A percentile compares a stretch with the other conserved stretches of the same genome.
Conservation (phyloP, 2,113 vertebrate genomes). For the Antigone vipio region DNA sequence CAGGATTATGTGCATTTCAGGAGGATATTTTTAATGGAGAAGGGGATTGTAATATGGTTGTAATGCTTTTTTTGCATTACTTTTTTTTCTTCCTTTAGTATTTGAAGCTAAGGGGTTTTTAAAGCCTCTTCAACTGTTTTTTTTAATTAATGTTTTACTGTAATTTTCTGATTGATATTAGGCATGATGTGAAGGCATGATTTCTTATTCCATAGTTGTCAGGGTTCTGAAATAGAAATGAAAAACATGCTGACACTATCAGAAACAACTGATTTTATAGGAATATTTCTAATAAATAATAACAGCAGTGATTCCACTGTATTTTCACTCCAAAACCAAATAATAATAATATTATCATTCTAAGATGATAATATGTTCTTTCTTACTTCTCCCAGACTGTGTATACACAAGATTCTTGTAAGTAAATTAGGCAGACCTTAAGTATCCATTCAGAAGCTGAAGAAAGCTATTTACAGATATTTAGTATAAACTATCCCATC, state of each 20-base stretch:
- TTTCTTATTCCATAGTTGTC: not conserved
- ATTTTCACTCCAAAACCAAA: not conserved
- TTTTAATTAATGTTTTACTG: not conserved
- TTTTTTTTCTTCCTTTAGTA: not conserved
- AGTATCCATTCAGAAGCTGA: not conserved
- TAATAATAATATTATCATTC: too few relatives aligned
- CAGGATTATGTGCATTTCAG: not conserved
- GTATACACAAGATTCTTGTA: not conserved
- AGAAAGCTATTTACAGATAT: not conserved
- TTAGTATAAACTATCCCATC: not conserved
- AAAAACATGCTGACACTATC: not conserved
- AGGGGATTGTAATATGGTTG: not conserved
- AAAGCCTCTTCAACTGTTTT: not conserved
- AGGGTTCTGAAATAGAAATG: not conserved
- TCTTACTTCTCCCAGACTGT: not conserved
- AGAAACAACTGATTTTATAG: not conserved
- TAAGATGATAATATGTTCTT: not conserved
- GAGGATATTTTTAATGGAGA: not conserved
- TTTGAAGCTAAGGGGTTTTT: not conserved
- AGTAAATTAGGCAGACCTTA: not conserved
- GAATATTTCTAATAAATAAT: not conserved
- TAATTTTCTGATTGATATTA: not conserved
- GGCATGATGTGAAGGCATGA: not conserved
- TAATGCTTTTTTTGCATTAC: not conserved
- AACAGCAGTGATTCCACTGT: not conserved